phyloP scores from a whole-genome alignment of 2,888 invertebrate genomes.

The Metopia argyrocephala region DNA sequence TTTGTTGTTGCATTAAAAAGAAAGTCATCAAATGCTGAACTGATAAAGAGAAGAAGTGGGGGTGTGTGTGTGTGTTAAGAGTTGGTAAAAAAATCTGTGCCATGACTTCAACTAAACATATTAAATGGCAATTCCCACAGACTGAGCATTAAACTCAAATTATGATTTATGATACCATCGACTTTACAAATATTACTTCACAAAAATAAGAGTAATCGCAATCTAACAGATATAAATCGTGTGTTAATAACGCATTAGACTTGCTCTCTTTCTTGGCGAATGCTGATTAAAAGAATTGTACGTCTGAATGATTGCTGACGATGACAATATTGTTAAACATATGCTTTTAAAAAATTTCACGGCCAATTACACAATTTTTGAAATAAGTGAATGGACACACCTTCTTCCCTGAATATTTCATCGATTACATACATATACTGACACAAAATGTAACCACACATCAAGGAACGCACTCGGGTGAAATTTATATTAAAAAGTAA shows the following conservation, averaged over 20 bases:
- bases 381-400: conserved; percentile 58
- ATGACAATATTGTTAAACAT: conserved; percentile 56
- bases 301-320: conserved; percentile 48
- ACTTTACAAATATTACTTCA: conserved; percentile 44
- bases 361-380: conserved; percentile 62
- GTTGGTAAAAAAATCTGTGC: conserved; percentile 44
- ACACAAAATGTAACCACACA: background rate
- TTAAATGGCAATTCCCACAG: conserved; percentile 62
- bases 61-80: conserved; percentile 21
- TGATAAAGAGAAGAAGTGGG: conserved; percentile 42
- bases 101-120: conserved; percentile 36
- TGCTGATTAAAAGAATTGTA: background rate
- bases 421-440: background rate
- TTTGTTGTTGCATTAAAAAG: conserved; percentile 19
- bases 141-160: conserved; percentile 52
- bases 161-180: conserved; percentile 64
- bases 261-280: conserved; percentile 33
- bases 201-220: conserved; percentile 39
- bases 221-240: conserved; percentile 61
- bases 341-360: conserved; percentile 61
- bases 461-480: background rate
- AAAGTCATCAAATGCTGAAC: conserved; percentile 46
- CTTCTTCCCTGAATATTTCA: conserved; percentile 11
- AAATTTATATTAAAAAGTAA: conserved; percentile 40
- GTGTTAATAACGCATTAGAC: conserved; percentile 58